A percentile compares a stretch with the other conserved stretches of the same genome.
These are phyloP conservation scores for Meriones psammophilus DNA, from an alignment of 2,797 vertebrate species.

Conservation along the genomic window DNA sequence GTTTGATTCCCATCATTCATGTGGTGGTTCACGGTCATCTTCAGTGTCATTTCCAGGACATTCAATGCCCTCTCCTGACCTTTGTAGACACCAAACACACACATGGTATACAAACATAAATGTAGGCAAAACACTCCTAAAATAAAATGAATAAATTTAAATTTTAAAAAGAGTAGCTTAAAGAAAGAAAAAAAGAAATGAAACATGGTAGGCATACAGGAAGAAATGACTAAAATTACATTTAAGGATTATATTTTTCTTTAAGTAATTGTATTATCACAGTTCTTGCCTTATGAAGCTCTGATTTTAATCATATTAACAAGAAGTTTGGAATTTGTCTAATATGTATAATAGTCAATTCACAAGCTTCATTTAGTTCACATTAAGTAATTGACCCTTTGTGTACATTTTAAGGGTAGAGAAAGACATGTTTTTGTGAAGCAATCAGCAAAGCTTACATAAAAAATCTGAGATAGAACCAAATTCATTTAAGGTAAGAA, in stretches of 20 bases:
- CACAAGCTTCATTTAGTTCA: neutral
- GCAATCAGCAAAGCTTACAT: neutral
- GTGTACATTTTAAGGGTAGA: neutral
- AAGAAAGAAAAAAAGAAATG: slow-evolving; percentile 3
- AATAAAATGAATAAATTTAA: neutral
- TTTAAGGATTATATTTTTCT: slow-evolving; percentile 37
- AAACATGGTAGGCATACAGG: neutral
- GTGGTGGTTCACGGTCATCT: neutral
- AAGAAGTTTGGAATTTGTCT: slow-evolving; percentile 23
- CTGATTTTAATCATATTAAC: slow-evolving; percentile 49
- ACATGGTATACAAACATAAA: neutral
- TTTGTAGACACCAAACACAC: neutral
- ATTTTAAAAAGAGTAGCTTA: neutral
- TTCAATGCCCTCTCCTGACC: neutral
- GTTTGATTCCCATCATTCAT: neutral
- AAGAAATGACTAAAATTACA: slow-evolving; percentile 35
- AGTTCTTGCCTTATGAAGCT: neutral
- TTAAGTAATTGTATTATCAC: slow-evolving; percentile 14
- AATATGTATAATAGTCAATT: neutral
- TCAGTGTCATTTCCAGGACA: neutral
- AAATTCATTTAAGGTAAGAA: slow-evolving; percentile 4
- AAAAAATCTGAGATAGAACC: slow-evolving; percentile 49
- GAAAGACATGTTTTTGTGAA: slow-evolving; percentile 24
- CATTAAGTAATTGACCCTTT: neutral
- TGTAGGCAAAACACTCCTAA: neutral